These are phyloP conservation scores for Stichopus chloronotus DNA, from an alignment of 35 echinoderm and acorn worm genomes.

Conservation along the genomic window DNA sequence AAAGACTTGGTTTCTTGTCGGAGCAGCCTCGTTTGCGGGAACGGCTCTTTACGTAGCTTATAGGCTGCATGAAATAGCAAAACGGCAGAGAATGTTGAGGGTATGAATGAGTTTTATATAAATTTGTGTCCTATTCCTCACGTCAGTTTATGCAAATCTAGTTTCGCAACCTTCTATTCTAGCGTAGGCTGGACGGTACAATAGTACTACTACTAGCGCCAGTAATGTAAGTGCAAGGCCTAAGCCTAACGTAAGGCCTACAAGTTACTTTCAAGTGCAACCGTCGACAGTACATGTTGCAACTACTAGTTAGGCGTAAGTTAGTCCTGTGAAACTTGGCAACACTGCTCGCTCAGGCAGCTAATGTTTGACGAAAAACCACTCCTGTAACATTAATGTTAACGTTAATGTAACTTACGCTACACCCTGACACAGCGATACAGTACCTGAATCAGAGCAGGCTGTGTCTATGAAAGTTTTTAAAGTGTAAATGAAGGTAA, in stretches of 20 bases:
- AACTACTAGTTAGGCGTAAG: too few relatives aligned
- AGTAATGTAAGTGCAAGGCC: background rate
- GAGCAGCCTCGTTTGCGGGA: background rate
- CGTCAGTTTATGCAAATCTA: background rate
- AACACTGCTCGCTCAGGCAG: too few relatives aligned
- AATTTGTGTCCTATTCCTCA: background rate
- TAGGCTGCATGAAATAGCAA: constrained; percentile 23
- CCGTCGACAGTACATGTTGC: too few relatives aligned
- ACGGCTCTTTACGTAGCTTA: constrained; percentile 14
- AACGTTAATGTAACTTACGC: too few relatives aligned
- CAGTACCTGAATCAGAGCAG: too few relatives aligned
- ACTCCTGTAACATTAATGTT: too few relatives aligned
- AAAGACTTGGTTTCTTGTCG: constrained; percentile 13
- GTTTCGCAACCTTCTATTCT: background rate
- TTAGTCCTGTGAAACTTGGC: too few relatives aligned
- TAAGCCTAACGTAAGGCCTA: background rate
- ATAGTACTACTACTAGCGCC: background rate
- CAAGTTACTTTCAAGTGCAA: background rate
- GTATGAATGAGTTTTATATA: background rate
- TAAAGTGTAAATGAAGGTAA: too few relatives aligned
- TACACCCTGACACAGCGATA: too few relatives aligned
- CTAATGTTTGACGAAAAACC: too few relatives aligned
- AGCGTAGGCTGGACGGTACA: background rate
- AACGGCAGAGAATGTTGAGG: constrained; percentile 31
- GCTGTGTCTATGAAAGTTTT: too few relatives aligned